phyloP scores from a whole-genome alignment of 2,888 invertebrate genomes.

The Alviniconcha strummeri region DNA sequence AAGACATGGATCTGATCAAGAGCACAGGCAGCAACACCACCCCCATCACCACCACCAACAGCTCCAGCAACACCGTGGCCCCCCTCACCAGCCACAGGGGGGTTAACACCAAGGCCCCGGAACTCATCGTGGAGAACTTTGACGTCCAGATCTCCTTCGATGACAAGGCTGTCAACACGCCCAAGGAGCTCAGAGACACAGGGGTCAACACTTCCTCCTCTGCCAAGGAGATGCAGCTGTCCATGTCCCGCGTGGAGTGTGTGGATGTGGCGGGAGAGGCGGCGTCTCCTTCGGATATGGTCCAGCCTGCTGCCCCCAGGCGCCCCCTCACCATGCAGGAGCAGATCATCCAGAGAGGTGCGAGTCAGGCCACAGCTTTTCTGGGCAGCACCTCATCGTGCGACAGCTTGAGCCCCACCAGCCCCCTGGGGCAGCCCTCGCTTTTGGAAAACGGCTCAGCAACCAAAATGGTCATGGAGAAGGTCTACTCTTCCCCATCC shows the following conservation, averaged over 20 bases:
- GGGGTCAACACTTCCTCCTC: constrained; percentile 44
- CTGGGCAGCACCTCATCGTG: constrained; percentile 28
- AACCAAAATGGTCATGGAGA: constrained; percentile 8
- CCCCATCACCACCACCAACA: constrained; percentile 44
- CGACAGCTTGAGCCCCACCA: constrained; percentile 21
- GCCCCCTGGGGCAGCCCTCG: background rate
- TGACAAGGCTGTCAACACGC: constrained; percentile 40
- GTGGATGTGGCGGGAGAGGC: background rate
- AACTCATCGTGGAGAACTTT: constrained; percentile 46
- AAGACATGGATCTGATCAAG: constrained; percentile 52
- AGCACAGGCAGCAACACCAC: constrained; percentile 55
- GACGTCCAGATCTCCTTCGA: constrained; percentile 45
- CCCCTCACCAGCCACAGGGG: constrained; percentile 48
- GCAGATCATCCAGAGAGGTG: constrained; percentile 28
- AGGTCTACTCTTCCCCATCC: constrained; percentile 1
- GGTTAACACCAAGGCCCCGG: constrained; percentile 55
- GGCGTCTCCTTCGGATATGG: background rate
- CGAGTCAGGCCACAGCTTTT: constrained; percentile 30
- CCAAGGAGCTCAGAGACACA: constrained; percentile 30
- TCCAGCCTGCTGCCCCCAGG: background rate
- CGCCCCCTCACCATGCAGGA: constrained; percentile 30
- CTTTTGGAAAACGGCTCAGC: background rate
- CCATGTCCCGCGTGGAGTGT: background rate
- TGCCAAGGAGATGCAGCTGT: background rate
- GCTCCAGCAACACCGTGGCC: constrained; percentile 58